Percentiles rank a stretch among this genome's conserved stretches.
Conservation (phyloP, 2,888 invertebrate species). For the Thalpophila matura region DNA sequence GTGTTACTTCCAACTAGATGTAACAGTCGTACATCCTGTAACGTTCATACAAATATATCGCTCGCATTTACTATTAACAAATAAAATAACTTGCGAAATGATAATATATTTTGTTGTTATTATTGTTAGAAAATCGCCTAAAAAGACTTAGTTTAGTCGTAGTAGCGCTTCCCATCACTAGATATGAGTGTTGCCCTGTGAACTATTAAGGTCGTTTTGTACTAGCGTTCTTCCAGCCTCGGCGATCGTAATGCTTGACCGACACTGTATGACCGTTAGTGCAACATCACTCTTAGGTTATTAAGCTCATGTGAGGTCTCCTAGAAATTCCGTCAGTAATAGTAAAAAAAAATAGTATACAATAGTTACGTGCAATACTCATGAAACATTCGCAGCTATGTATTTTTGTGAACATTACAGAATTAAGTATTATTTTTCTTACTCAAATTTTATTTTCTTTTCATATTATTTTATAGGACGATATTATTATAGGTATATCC, state of each 20-base stretch:
- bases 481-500: constrained; percentile 64
- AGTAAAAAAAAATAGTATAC: constrained; percentile 18
- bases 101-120: constrained; percentile 18
- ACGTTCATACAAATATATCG: constrained; percentile 61
- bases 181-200: constrained; percentile 37
- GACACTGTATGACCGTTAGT: constrained; percentile 13
- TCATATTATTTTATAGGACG: constrained; percentile 57
- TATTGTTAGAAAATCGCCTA: constrained; percentile 40
- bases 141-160: constrained; percentile 30
- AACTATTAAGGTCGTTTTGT: constrained; percentile 16
- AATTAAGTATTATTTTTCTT: constrained; percentile 67
- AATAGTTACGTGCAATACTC: constrained; percentile 43
- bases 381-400: constrained; percentile 35
- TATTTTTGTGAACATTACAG: constrained; percentile 64
- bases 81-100: constrained; percentile 4
- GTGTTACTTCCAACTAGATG: constrained; percentile 77
- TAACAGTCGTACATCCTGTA: constrained; percentile 56
- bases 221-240: neutral
- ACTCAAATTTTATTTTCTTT: constrained; percentile 66
- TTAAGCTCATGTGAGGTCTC: constrained; percentile 4
- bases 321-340: constrained; percentile 35
- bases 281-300: constrained; percentile 15
- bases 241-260: neutral
- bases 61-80: neutral
- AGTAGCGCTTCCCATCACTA: constrained; percentile 42